Conservation (phyloP, 2,888 invertebrate genomes). For the Thumatha senex region DNA sequence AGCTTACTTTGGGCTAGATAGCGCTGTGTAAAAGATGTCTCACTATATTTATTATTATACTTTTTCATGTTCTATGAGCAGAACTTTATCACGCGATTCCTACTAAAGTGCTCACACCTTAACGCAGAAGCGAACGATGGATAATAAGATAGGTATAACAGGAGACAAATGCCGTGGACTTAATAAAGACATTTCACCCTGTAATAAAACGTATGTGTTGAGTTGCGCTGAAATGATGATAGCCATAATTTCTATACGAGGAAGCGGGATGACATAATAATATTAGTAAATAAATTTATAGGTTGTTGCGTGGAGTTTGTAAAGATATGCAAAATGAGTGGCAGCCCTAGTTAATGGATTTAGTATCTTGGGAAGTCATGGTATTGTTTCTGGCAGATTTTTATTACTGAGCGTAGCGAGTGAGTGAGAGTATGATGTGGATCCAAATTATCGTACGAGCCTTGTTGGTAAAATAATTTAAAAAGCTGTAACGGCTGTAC, state of each 20-base stretch:
- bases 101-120: slow-evolving; percentile 9
- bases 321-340: neutral
- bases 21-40: no score
- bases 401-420: no score
- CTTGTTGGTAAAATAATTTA: no score
- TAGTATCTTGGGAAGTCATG: neutral
- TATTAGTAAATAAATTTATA: slow-evolving; percentile 41
- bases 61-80: neutral
- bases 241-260: slow-evolving; percentile 52
- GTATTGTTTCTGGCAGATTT: no score
- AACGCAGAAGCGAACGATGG: slow-evolving; percentile 29
- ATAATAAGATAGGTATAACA: slow-evolving; percentile 34
- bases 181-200: slow-evolving; percentile 59
- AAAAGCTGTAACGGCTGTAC: no score
- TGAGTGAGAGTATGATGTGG: no score
- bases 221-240: slow-evolving; percentile 57
- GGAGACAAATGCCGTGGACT: slow-evolving; percentile 61
- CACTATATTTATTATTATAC: neutral
- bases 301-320: slow-evolving; percentile 2
- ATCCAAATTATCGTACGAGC: no score
- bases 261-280: slow-evolving; percentile 44
- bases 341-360: neutral
- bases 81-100: neutral
- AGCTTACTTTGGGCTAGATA: no score
- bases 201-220: slow-evolving; percentile 59